Conservation (phyloP, 1,140 invertebrate genomes). For the Amyelois transitella region DNA sequence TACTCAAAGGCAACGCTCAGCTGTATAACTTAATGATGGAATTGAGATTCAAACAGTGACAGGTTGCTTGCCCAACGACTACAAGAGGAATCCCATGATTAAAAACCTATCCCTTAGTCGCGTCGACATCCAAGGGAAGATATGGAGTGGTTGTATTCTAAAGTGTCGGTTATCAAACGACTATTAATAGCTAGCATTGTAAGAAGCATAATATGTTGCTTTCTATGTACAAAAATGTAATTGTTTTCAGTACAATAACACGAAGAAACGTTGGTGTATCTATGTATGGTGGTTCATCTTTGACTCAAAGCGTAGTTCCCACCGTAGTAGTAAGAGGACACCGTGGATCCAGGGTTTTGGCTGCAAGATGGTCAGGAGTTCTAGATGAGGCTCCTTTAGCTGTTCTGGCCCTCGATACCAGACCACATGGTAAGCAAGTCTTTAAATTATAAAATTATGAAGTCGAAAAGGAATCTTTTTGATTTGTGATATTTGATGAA, state of each 20-base stretch:
- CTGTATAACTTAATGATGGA: too few relatives aligned
- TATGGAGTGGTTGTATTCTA: too few relatives aligned
- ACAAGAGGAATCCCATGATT: too few relatives aligned
- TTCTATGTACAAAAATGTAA: neutral
- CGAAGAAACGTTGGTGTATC: constrained; percentile 59
- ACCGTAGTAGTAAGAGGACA: constrained; percentile 60
- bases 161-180: too few relatives aligned
- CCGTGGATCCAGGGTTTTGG: constrained; percentile 51
- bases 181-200: neutral
- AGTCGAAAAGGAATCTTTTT: too few relatives aligned
- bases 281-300: constrained; percentile 55
- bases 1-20: too few relatives aligned
- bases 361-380: constrained; percentile 63
- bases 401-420: constrained; percentile 55
- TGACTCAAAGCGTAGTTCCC: constrained; percentile 41
- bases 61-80: too few relatives aligned
- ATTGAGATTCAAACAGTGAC: too few relatives aligned
- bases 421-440: constrained; percentile 46
- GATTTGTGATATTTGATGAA: too few relatives aligned
- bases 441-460: too few relatives aligned
- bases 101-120: too few relatives aligned
- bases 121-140: too few relatives aligned
- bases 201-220: neutral
- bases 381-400: constrained; percentile 55
- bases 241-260: constrained; percentile 38